These are phyloP conservation scores for Tachina fera DNA, from an alignment of 2,888 invertebrate species.

Conservation along the genomic window DNA sequence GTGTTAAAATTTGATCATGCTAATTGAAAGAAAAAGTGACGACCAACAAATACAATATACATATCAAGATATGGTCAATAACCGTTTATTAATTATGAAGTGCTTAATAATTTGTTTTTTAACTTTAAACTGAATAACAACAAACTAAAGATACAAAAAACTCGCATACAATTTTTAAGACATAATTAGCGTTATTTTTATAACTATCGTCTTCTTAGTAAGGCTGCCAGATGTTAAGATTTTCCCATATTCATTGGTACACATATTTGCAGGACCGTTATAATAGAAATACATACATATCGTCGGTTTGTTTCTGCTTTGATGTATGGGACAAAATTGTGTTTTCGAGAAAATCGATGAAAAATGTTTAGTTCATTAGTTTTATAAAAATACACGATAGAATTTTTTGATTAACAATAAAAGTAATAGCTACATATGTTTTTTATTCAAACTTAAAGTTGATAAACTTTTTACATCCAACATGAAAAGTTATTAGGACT, in stretches of 20 bases:
- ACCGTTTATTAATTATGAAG: slow-evolving; percentile 23
- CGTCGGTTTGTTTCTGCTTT: no score
- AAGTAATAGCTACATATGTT: no score
- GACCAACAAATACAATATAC: background rate
- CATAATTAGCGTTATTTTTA: slow-evolving; percentile 45
- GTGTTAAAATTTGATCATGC: slow-evolving; percentile 11
- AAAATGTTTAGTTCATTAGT: no score
- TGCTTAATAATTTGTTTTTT: slow-evolving; percentile 25
- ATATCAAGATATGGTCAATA: background rate
- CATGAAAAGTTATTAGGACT: no score
- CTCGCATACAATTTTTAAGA: slow-evolving; percentile 60
- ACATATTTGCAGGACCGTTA: background rate
- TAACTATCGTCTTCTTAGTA: slow-evolving; percentile 7
- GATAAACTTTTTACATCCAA: no score
- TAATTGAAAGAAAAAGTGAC: slow-evolving; percentile 43
- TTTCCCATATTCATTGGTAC: background rate
- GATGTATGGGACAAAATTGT: no score
- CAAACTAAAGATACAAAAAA: slow-evolving; percentile 28
- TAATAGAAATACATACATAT: no score
- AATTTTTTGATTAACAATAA: no score
- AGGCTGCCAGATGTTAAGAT: slow-evolving; percentile 39
- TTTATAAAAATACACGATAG: no score
- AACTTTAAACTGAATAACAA: slow-evolving; percentile 17
- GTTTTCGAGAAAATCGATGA: no score
- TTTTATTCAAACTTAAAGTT: no score